A percentile compares a stretch with the other conserved stretches of the same genome.
These are phyloP conservation scores for Amphipyra berbera DNA, from an alignment of 2,888 invertebrate species.

Conservation along the genomic window DNA sequence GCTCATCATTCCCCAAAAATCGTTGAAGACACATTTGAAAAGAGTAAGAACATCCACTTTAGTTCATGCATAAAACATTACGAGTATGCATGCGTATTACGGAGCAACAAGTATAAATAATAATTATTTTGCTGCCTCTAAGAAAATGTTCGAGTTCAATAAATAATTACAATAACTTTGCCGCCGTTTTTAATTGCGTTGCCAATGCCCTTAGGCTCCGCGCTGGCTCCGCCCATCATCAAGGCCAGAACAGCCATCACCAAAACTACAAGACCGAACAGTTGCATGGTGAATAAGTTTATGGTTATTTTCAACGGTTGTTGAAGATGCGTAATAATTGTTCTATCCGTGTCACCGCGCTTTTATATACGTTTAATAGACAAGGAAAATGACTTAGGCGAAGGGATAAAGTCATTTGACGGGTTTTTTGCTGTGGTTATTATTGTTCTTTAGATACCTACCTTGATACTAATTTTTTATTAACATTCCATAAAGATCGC, in stretches of 20 bases:
- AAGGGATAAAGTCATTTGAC: slow-evolving; percentile 19
- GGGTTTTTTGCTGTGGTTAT: slow-evolving; percentile 20
- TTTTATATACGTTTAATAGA: slow-evolving; percentile 4
- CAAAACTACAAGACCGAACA: slow-evolving; percentile 28
- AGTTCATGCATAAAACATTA: too few species aligned
- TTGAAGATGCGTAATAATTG: background rate
- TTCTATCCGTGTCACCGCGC: background rate
- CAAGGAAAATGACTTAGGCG: slow-evolving; percentile 25
- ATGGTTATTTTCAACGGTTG: background rate
- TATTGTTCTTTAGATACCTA: slow-evolving; percentile 6
- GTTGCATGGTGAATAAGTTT: slow-evolving; percentile 26
- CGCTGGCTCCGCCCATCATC: slow-evolving; percentile 44
- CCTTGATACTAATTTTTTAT: background rate
- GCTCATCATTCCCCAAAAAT: too few species aligned
- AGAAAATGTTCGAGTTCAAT: background rate
- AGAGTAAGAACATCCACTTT: too few species aligned
- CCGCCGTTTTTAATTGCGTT: slow-evolving; percentile 37
- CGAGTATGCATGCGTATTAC: too few species aligned
- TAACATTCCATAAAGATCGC: background rate
- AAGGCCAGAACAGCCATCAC: slow-evolving; percentile 37
- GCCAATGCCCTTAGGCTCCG: slow-evolving; percentile 41
- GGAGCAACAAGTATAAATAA: too few species aligned
- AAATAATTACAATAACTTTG: slow-evolving; percentile 41
- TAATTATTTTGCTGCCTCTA: too few species aligned
- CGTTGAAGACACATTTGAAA: too few species aligned